A percentile compares a stretch with the other conserved stretches of the same genome.
phyloP scores from a whole-genome alignment of 2,888 invertebrate genomes.

The Pandemis cinnamomeana region DNA sequence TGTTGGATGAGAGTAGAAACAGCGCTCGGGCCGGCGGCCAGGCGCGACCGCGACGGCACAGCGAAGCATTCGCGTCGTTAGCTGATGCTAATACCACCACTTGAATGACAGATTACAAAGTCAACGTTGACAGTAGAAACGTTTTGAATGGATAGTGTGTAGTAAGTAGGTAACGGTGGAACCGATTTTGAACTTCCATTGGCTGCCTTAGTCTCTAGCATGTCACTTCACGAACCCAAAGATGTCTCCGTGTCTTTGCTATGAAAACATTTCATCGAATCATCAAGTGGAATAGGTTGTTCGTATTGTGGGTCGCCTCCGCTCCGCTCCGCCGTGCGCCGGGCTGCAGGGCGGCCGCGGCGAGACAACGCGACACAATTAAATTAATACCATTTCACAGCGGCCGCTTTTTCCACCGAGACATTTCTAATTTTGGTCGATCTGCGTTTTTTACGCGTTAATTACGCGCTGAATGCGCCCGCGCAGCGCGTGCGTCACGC shows the following conservation, averaged over 20 bases:
- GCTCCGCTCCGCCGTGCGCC: no score
- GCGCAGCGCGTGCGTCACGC: slow-evolving; percentile 73
- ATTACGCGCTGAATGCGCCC: slow-evolving; percentile 75
- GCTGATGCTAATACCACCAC: neutral
- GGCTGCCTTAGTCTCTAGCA: no score
- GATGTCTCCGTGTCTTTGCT: no score
- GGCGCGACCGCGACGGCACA: neutral
- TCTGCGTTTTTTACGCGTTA: slow-evolving; percentile 76
- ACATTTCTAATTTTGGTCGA: slow-evolving; percentile 79
- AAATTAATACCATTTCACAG: slow-evolving; percentile 74
- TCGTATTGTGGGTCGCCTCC: no score
- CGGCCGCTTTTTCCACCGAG: slow-evolving; percentile 69
- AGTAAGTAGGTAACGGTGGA: no score
- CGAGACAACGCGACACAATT: slow-evolving; percentile 72
- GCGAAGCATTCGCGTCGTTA: neutral
- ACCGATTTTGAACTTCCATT: no score
- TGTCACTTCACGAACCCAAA: no score
- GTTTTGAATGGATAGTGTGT: neutral
- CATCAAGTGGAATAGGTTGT: no score
- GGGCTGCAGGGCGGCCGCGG: neutral
- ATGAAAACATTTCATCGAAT: no score
- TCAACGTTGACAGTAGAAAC: neutral
- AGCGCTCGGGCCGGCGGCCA: neutral
- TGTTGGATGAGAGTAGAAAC: neutral
- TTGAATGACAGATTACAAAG: neutral